These are phyloP conservation scores for Ptychadena robeensis DNA, from an alignment of 2,797 vertebrate species.

Conservation along the genomic window DNA sequence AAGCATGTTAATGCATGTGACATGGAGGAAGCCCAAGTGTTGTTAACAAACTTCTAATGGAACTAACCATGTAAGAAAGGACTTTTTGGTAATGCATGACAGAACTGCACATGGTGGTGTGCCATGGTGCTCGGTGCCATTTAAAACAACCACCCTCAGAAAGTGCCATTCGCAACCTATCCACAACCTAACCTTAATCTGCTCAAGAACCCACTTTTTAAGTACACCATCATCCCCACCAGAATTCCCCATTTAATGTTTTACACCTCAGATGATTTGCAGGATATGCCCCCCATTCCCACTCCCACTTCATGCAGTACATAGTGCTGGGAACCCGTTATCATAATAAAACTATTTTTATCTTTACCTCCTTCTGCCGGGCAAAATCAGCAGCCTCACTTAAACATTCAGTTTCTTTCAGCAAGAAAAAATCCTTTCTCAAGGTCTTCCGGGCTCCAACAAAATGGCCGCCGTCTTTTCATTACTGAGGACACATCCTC, in stretches of 20 bases:
- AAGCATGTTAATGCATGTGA: too few relatives aligned
- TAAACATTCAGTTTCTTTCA: neutral
- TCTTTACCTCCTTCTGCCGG: neutral
- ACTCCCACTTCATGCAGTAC: neutral
- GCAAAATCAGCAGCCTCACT: neutral
- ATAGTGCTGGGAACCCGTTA: neutral
- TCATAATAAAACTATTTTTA: neutral
- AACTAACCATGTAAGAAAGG: too few relatives aligned
- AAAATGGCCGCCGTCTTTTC: neutral
- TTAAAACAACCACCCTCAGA: too few relatives aligned
- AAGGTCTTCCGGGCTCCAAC: neutral
- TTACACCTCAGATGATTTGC: neutral
- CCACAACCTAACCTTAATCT: too few relatives aligned
- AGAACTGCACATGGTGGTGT: too few relatives aligned
- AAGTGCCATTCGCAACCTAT: too few relatives aligned
- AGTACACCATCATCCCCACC: too few relatives aligned
- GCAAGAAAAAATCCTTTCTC: neutral
- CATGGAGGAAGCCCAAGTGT: too few relatives aligned
- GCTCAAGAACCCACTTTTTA: too few relatives aligned
- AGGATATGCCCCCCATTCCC: neutral
- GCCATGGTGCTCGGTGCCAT: too few relatives aligned
- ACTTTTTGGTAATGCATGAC: too few relatives aligned
- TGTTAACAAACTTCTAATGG: too few relatives aligned
- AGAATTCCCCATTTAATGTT: neutral
- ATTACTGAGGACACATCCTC: neutral